Evolutionary conservation across 1,140 invertebrate species (phyloP), one percentile per base, ranked within the genome.

Genomic region (Araneus ventricosus): DNA sequence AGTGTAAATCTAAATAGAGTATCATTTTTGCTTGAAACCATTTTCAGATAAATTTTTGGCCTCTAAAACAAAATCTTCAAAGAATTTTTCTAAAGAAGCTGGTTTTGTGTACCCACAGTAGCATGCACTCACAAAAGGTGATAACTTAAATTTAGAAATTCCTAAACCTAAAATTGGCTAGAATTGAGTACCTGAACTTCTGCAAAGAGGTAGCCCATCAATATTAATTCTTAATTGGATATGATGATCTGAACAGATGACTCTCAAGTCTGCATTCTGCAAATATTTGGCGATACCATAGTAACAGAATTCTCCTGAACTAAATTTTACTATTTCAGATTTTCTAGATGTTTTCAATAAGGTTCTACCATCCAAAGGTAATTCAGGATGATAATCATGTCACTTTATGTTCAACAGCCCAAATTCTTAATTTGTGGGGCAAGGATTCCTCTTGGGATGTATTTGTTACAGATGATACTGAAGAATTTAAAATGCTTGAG

Each of bases 71-170:
- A 86, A 57, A n/a, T 86, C n/a, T n/a, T 59, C 84, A 24, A 86
- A 52, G 45, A 59, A 61, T n/a, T 27, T 34, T 27, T 27, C 41
- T 8, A 86, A 22, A 30, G 14, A 30, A 59, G 3, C 24, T 20
- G 41, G 84, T 59, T 86, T 86, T 24, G 22, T 86, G 27, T 14
- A 10, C 7, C 84, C 52, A 59, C 22, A 61, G 34, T 30, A 22
- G 34, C 84, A 86, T 59, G 84, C 84, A 86, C n/a, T 86, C 41
- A 86, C n/a, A 57, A 86, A 86, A 20, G 84, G 84, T 24, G 84
- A 86, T 57, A 52, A 30, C 27, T 4, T 30, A 27, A 24, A n/a
- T 30, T 57, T 86, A 2, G 84, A 86, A 52, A 27, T 22, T 45
- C 57, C 27, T 8, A 57, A 10, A 24, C 84, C 24, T 27, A 86